These are phyloP conservation scores for Mus spretus DNA, from an alignment of 2,797 vertebrate genomes.

Conservation along the genomic window DNA sequence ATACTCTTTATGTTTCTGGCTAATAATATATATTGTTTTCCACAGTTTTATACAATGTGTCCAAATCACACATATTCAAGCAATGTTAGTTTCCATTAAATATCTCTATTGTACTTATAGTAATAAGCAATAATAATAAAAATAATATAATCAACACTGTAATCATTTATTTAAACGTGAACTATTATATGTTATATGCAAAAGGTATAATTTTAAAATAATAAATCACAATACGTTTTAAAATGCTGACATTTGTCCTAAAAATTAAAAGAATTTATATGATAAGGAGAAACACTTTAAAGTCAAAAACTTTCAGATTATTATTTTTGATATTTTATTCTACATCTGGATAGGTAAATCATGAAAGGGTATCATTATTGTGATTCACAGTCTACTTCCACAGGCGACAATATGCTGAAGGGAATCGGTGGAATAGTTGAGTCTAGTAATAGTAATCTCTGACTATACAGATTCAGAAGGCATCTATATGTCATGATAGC, in stretches of 20 bases:
- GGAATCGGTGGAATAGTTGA: neutral
- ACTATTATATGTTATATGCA: neutral
- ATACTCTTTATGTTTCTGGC: neutral
- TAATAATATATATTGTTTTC: neutral
- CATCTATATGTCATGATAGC: neutral
- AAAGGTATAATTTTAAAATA: neutral
- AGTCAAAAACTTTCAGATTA: neutral
- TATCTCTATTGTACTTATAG: neutral
- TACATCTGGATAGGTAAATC: neutral
- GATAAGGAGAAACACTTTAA: neutral
- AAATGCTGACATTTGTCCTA: neutral
- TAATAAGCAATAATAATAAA: neutral
- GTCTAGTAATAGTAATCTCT: neutral
- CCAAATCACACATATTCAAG: neutral
- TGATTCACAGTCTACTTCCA: neutral
- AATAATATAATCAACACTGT: neutral
- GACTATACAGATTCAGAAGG: neutral
- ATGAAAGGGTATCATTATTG: neutral
- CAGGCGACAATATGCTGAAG: neutral
- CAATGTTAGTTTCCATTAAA: neutral
- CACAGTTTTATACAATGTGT: neutral
- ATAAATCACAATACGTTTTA: neutral
- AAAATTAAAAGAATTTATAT: neutral
- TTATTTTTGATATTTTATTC: neutral
- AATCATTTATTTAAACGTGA: neutral